These are phyloP conservation scores for Drosophila virilis DNA, from an alignment of 1,140 invertebrate species.

Conservation along the genomic window DNA sequence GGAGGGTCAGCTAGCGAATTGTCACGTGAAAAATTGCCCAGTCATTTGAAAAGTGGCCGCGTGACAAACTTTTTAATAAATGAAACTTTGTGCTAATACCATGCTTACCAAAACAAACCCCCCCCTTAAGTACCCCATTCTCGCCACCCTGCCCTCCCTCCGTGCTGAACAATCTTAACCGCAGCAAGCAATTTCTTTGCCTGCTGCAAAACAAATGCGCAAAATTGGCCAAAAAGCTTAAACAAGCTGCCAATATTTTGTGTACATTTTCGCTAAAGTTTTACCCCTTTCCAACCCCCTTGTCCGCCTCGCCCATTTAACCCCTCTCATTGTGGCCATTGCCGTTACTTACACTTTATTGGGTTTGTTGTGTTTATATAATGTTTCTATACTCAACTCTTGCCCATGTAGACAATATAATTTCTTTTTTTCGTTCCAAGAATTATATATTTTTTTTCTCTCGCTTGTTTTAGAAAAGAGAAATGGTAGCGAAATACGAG, in stretches of 20 bases:
- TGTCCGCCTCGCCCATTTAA: not conserved
- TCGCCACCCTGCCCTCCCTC: not conserved
- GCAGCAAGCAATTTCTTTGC: slow-evolving; percentile 54
- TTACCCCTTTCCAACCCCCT: not conserved
- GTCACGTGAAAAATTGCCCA: slow-evolving; percentile 80
- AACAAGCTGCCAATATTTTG: slow-evolving; percentile 83
- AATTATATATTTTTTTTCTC: not conserved
- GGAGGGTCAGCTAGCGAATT: slow-evolving; percentile 46
- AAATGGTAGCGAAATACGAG: slow-evolving; percentile 7
- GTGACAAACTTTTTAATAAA: slow-evolving; percentile 82
- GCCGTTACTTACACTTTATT: slow-evolving; percentile 81
- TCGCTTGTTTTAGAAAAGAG: slow-evolving; percentile 39
- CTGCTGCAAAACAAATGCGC: slow-evolving; percentile 57
- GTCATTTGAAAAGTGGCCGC: slow-evolving; percentile 78
- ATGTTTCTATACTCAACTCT: slow-evolving; percentile 40
- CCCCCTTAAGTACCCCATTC: not conserved
- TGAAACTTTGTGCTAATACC: slow-evolving; percentile 66
- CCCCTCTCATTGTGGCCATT: slow-evolving; percentile 47
- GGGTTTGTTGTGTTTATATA: slow-evolving; percentile 62
- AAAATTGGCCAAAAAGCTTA: slow-evolving; percentile 80
- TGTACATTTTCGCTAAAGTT: slow-evolving; percentile 65
- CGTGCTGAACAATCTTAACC: slow-evolving; percentile 63
- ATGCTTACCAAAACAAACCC: not conserved
- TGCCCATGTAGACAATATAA: slow-evolving; percentile 5
- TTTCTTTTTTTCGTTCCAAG: slow-evolving; percentile 3